A percentile compares a stretch with the other conserved stretches of the same genome.
Conservation (phyloP, 2,797 vertebrate species). For the Pipistrellus kuhlii region DNA sequence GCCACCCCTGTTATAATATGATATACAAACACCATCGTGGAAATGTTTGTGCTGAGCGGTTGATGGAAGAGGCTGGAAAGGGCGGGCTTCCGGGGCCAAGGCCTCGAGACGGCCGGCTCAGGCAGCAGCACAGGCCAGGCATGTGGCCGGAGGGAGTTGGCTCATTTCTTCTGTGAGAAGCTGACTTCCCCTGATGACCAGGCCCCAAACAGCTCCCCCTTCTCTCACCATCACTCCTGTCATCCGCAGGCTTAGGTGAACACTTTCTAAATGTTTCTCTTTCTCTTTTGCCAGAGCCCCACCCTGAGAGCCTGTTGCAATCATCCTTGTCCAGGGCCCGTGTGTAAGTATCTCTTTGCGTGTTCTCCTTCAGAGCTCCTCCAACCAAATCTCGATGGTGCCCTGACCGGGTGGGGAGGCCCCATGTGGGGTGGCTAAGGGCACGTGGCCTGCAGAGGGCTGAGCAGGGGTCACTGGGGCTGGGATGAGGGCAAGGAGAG, state of each 20-base stretch:
- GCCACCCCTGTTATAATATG: neutral
- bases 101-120: accelerated
- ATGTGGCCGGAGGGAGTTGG: neutral
- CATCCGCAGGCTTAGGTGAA: neutral
- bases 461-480: accelerated
- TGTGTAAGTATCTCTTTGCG: neutral
- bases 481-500: neutral
- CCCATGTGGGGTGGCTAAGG: accelerated
- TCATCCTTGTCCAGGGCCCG: neutral
- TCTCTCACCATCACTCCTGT: neutral
- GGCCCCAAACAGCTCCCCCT: neutral
- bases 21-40: neutral
- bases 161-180: neutral
- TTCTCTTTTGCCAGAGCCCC: neutral
- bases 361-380: neutral
- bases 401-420: neutral
- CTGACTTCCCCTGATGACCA: neutral
- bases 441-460: neutral
- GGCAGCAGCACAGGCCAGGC: neutral
- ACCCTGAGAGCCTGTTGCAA: neutral
- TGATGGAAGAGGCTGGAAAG: neutral
- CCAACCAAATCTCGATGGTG: accelerated
- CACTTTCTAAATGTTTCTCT: neutral
- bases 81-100: neutral
- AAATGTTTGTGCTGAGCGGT: neutral